These are phyloP conservation scores for Eutolmus rufibarbis DNA, from an alignment of 2,888 invertebrate genomes.

Conservation along the genomic window DNA sequence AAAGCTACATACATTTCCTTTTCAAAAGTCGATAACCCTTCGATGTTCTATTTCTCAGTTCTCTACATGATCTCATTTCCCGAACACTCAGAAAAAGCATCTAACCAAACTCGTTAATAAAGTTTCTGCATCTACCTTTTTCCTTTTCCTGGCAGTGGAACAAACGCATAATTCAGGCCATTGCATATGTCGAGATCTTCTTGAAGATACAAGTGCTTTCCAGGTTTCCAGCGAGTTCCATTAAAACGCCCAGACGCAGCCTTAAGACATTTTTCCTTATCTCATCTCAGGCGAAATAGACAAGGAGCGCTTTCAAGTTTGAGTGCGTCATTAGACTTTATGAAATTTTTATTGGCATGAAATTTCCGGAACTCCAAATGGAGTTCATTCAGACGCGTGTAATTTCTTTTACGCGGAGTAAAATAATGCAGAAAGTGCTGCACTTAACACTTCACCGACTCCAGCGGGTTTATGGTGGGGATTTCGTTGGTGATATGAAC, in stretches of 20 bases:
- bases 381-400: not conserved
- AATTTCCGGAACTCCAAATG: not conserved
- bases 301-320: conserved; percentile 11
- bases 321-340: conserved; percentile 21
- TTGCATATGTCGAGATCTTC: not conserved
- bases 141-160: not conserved
- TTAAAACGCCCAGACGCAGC: not conserved
- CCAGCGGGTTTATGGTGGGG: not conserved
- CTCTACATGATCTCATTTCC: not conserved
- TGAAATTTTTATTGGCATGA: conserved; percentile 9
- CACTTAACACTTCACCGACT: not conserved
- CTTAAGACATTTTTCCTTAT: conserved; percentile 19
- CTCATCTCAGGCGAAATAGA: conserved; percentile 13
- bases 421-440: not conserved
- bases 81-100: not conserved
- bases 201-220: not conserved
- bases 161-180: not conserved
- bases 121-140: not conserved
- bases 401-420: not conserved
- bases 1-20: not conserved
- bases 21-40: not conserved
- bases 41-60: not conserved
- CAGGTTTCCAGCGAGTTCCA: not conserved
- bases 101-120: not conserved
- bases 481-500: not conserved